phyloP scores from a whole-genome alignment of 2,113 vertebrate species.

The Rhabdornis inornatus region DNA sequence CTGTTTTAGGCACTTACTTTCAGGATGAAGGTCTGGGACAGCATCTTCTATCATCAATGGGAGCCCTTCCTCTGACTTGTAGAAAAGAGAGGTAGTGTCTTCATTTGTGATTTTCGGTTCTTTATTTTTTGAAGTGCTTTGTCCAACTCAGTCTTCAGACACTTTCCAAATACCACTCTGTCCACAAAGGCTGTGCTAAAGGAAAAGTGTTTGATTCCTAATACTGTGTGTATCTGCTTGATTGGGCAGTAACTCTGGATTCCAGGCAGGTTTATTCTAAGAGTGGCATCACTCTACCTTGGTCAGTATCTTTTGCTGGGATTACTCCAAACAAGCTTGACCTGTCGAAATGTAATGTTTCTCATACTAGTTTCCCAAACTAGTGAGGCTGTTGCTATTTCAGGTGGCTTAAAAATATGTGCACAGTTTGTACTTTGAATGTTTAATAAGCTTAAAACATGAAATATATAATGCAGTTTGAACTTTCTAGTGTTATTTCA shows the following conservation, averaged over 20 bases:
- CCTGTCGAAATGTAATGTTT: constrained; percentile 22
- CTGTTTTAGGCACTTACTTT: background rate
- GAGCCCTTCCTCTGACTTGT: background rate
- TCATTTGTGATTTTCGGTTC: background rate
- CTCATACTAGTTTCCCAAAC: constrained; percentile 35
- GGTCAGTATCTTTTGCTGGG: background rate
- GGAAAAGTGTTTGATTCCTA: background rate
- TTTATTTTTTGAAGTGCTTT: background rate
- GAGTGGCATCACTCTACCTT: background rate
- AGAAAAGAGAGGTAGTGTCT: background rate
- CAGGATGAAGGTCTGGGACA: background rate
- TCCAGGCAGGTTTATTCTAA: background rate
- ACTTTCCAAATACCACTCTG: background rate
- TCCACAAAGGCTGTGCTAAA: background rate
- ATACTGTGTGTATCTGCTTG: background rate
- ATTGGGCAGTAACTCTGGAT: background rate
- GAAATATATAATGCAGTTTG: constrained; percentile 66
- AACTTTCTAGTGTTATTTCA: constrained; percentile 70
- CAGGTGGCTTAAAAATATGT: constrained; percentile 69
- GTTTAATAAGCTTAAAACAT: constrained; percentile 67
- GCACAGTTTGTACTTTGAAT: constrained; percentile 60
- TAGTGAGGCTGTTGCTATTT: constrained; percentile 57
- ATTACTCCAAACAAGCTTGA: background rate
- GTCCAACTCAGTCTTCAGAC: background rate
- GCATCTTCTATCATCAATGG: background rate